These are phyloP conservation scores for Hormiphora californensis DNA, from an alignment of 37 sponge, comb jelly and placozoan species.

Conservation along the genomic window DNA sequence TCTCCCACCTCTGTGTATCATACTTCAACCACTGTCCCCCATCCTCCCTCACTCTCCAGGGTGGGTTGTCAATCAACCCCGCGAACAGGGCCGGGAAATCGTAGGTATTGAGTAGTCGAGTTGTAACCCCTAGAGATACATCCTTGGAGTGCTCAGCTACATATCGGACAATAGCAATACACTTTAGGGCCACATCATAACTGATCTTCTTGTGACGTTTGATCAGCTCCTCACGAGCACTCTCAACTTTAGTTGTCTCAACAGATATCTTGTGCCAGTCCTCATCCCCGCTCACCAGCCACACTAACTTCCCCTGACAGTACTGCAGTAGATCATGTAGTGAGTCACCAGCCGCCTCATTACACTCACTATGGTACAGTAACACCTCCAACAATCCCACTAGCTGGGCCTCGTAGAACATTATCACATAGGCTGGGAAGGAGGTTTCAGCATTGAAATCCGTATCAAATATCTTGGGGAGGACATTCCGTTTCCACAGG, in stretches of 20 bases:
- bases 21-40: slow-evolving; percentile 37
- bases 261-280: slow-evolving; percentile 28
- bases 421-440: slow-evolving; percentile 39
- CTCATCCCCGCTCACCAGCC: slow-evolving; percentile 45
- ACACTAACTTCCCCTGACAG: slow-evolving; percentile 38
- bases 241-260: not conserved
- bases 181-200: slow-evolving; percentile 28
- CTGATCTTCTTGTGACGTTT: slow-evolving; percentile 42
- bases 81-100: slow-evolving; percentile 50
- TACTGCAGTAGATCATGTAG: slow-evolving; percentile 41
- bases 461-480: slow-evolving; percentile 16
- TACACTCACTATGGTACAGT: slow-evolving; percentile 41
- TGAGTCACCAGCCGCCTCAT: slow-evolving; percentile 6
- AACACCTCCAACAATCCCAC: slow-evolving; percentile 27
- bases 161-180: slow-evolving; percentile 14
- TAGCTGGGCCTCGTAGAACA: slow-evolving; percentile 41
- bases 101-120: slow-evolving; percentile 29
- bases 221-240: slow-evolving; percentile 23
- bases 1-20: slow-evolving; percentile 33
- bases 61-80: slow-evolving; percentile 43
- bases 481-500: slow-evolving; percentile 37
- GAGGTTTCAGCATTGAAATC: slow-evolving; percentile 48
- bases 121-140: slow-evolving; percentile 23
- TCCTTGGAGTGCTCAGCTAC: slow-evolving; percentile 23
- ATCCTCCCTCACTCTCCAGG: not conserved